These are phyloP conservation scores for Cyanoderma ruficeps DNA, from an alignment of 2,113 vertebrate species.

Conservation along the genomic window DNA sequence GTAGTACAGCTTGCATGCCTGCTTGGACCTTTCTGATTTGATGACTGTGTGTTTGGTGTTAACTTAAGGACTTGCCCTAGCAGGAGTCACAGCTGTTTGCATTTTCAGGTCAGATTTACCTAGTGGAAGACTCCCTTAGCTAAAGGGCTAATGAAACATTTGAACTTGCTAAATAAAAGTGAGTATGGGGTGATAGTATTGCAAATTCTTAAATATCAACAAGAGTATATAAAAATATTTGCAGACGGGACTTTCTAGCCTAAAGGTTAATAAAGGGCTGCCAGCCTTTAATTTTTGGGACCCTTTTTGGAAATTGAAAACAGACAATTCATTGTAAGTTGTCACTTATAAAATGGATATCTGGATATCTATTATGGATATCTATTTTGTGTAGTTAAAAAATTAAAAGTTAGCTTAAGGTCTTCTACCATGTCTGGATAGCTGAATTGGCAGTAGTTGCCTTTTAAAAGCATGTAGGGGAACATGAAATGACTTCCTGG, in stretches of 20 bases:
- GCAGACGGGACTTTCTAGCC: background rate
- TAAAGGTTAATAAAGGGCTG: background rate
- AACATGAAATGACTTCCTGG: background rate
- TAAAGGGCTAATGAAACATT: background rate
- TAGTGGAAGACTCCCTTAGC: background rate
- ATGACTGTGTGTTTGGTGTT: background rate
- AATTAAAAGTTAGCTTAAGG: background rate
- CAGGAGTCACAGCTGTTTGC: background rate
- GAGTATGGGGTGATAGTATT: background rate
- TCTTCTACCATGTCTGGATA: background rate
- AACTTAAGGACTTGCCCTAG: background rate
- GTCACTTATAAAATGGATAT: background rate
- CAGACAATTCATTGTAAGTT: background rate
- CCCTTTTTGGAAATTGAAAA: background rate
- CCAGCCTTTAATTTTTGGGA: background rate
- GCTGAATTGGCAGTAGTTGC: background rate
- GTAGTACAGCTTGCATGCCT: background rate
- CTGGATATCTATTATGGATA: background rate
- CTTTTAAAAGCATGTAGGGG: background rate
- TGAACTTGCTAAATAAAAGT: background rate
- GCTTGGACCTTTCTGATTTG: background rate
- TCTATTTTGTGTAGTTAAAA: background rate
- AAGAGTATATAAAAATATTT: background rate
- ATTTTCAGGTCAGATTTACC: background rate
- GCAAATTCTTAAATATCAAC: background rate